Evolutionary conservation across 2,113 vertebrate genomes (phyloP).

Genomic region (Trogon surrucura): DNA sequence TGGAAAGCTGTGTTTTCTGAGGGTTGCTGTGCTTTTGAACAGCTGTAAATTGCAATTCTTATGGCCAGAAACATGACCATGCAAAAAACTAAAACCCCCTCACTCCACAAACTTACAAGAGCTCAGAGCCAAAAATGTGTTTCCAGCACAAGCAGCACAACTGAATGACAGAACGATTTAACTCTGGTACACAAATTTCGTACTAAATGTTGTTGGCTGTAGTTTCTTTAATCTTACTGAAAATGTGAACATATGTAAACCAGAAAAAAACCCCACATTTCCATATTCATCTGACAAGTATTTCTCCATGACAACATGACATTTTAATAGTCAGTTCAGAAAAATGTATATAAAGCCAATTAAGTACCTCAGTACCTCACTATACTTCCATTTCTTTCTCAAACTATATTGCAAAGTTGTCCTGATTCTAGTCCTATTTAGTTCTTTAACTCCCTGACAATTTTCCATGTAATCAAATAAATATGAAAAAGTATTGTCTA

Average conservation of each 20-base stretch:
- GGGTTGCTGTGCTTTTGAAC: neutral
- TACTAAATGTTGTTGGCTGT: neutral
- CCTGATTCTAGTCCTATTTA: neutral
- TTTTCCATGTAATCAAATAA: neutral
- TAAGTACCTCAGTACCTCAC: accelerated
- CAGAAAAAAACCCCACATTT: neutral
- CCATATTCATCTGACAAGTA: neutral
- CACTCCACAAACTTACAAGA: neutral
- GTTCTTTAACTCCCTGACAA: neutral
- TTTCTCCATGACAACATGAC: neutral
- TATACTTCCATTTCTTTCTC: neutral
- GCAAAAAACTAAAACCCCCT: neutral
- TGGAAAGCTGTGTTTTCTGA: neutral
- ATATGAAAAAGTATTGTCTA: neutral
- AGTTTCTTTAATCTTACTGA: neutral
- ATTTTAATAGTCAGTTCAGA: neutral
- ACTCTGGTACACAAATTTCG: neutral
- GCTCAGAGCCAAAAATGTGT: neutral
- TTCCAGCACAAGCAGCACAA: neutral
- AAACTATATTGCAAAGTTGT: neutral
- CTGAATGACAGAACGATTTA: neutral
- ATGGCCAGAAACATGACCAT: neutral
- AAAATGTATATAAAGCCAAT: neutral
- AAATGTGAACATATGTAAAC: neutral
- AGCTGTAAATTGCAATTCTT: neutral